Evolutionary conservation across 2,113 vertebrate genomes (phyloP).

Genomic region (Rousettus leschenaultii): DNA sequence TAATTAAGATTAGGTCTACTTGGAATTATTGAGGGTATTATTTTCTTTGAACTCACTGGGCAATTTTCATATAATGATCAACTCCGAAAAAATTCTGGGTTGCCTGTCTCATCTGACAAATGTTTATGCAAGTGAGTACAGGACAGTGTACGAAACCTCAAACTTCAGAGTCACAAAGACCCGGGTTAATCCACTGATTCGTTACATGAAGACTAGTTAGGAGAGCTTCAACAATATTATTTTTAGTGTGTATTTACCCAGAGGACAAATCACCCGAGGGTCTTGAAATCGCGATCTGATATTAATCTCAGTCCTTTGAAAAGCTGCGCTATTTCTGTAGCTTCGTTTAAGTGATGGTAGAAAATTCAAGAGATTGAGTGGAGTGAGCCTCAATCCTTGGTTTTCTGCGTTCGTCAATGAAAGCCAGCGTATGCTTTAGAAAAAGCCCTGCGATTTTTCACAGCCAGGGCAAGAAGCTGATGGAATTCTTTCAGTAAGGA

Average conservation of each 20-base stretch:
- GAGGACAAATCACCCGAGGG: not conserved
- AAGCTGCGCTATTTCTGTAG: not conserved
- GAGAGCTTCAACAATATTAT: not conserved
- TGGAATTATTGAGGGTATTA: not conserved
- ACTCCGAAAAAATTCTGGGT: not conserved
- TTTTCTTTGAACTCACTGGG: not conserved
- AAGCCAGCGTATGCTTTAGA: conserved; percentile 57
- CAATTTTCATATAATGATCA: not conserved
- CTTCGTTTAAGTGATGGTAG: conserved; percentile 54
- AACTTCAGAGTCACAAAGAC: not conserved
- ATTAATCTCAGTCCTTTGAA: not conserved
- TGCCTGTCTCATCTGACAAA: not conserved
- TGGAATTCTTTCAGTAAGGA: conserved; percentile 17
- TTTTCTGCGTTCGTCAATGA: conserved; percentile 68
- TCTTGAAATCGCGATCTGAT: not conserved
- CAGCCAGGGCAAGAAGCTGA: conserved; percentile 8
- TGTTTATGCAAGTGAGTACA: not conserved
- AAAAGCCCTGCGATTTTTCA: conserved; percentile 54
- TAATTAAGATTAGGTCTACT: not conserved
- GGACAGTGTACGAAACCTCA: not conserved
- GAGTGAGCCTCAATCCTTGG: conserved; percentile 9
- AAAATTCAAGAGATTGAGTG: conserved; percentile 45
- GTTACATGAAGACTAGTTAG: not conserved
- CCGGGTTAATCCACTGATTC: not conserved
- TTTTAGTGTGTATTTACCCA: not conserved